phyloP scores from a whole-genome alignment of 2,113 vertebrate species.

The Oreochromis tanganicae region DNA sequence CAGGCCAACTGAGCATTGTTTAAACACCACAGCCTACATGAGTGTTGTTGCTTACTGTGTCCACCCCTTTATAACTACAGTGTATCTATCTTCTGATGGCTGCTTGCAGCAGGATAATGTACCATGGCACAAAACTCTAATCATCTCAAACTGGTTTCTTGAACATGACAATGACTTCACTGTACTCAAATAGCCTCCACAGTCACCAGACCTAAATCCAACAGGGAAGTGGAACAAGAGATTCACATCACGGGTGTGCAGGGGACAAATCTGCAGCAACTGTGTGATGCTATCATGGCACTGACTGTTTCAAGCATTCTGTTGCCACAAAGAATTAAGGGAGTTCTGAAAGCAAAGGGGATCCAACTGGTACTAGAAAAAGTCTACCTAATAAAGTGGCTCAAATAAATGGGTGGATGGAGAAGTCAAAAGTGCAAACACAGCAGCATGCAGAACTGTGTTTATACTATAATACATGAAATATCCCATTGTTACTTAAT shows the following conservation, averaged over 20 bases:
- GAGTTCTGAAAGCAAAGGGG: background rate
- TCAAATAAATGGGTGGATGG: slow-evolving; percentile 13
- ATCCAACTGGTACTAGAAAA: background rate
- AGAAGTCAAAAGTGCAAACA: background rate
- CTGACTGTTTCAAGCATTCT: background rate
- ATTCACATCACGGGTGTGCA: background rate
- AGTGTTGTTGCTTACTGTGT: background rate
- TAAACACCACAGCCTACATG: background rate
- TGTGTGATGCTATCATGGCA: background rate
- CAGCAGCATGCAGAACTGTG: background rate
- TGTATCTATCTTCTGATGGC: background rate
- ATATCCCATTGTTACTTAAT: background rate
- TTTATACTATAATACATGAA: background rate
- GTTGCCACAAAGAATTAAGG: background rate
- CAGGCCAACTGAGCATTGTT: background rate
- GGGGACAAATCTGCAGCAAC: background rate
- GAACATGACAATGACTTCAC: background rate
- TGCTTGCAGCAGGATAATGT: background rate
- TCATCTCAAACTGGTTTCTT: background rate
- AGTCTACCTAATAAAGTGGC: background rate
- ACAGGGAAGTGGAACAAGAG: background rate
- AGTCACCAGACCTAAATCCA: background rate
- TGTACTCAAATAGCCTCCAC: background rate
- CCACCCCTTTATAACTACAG: background rate
- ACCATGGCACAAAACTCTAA: background rate